Evolutionary conservation across 2,113 vertebrate genomes (phyloP).

Genomic region (Lucifuga dentata): DNA sequence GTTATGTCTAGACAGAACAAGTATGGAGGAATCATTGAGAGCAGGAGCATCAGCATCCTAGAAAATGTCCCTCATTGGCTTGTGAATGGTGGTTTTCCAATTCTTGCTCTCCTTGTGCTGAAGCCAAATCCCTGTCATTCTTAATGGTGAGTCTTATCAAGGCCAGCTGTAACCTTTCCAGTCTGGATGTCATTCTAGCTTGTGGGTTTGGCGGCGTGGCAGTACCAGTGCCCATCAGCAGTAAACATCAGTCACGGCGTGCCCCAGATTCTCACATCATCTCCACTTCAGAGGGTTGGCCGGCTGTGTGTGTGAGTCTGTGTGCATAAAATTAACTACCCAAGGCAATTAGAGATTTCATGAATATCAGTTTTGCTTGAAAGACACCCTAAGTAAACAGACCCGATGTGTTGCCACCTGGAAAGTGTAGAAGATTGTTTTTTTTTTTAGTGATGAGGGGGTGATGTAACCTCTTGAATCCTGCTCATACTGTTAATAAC

Average conservation of each 20-base stretch:
- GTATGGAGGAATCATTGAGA: slow-evolving; percentile 3
- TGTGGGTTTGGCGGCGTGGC: slow-evolving; percentile 24
- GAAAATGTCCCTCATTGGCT: neutral
- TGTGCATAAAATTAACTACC: slow-evolving; percentile 54
- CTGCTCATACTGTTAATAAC: neutral
- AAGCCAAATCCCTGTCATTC: slow-evolving; percentile 37
- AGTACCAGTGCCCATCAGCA: slow-evolving; percentile 58
- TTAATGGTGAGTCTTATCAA: slow-evolving; percentile 39
- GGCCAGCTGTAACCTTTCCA: slow-evolving; percentile 59
- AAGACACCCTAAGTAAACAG: slow-evolving; percentile 24
- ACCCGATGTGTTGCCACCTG: slow-evolving; percentile 5
- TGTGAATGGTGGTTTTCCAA: slow-evolving; percentile 8
- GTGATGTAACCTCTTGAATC: neutral
- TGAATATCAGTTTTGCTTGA: slow-evolving; percentile 45
- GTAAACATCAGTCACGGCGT: slow-evolving; percentile 66
- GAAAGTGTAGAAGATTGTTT: slow-evolving; percentile 10
- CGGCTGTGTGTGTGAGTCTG: slow-evolving; percentile 19
- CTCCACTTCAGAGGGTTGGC: slow-evolving; percentile 67
- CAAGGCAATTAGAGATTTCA: slow-evolving; percentile 43
- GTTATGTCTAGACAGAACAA: neutral
- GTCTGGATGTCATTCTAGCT: neutral
- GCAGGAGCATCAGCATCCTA: slow-evolving; percentile 11
- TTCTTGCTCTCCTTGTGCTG: neutral
- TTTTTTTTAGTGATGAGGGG: neutral
- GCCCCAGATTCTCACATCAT: slow-evolving; percentile 74